Conservation (phyloP, 2,888 invertebrate genomes). For the Aleiodes leptofemur region DNA sequence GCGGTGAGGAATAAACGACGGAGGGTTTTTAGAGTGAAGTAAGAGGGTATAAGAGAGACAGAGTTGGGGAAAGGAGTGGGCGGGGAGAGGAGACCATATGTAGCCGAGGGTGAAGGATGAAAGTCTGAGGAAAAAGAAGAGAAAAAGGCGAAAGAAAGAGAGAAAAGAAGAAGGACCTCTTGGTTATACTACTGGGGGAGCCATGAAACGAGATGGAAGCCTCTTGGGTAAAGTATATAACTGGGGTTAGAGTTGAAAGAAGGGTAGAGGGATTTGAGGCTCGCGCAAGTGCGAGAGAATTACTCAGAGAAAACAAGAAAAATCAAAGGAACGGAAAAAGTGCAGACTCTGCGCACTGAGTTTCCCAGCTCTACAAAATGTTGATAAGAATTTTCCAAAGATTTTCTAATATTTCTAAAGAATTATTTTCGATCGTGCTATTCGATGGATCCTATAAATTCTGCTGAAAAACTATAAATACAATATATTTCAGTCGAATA, state of each 20-base stretch:
- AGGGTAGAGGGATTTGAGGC: slow-evolving; percentile 31
- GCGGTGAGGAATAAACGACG: slow-evolving; percentile 47
- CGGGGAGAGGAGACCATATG: slow-evolving; percentile 37
- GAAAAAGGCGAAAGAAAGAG: not conserved
- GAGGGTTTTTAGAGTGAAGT: slow-evolving; percentile 43
- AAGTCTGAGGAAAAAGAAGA: slow-evolving; percentile 42
- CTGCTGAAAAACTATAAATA: too few relatives aligned
- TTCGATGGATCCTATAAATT: too few relatives aligned
- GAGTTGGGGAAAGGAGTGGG: slow-evolving; percentile 40
- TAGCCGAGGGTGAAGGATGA: slow-evolving; percentile 42
- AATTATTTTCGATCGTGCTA: too few relatives aligned
- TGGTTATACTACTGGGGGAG: slow-evolving; percentile 44
- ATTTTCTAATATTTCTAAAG: too few relatives aligned
- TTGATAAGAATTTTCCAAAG: too few relatives aligned
- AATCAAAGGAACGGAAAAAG: slow-evolving; percentile 14
- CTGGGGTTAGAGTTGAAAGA: slow-evolving; percentile 37
- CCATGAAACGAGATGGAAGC: slow-evolving; percentile 52
- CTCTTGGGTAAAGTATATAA: slow-evolving; percentile 55
- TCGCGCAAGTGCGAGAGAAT: slow-evolving; percentile 39
- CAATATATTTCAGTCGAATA: too few relatives aligned
- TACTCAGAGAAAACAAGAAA: slow-evolving; percentile 11
- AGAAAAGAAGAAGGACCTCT: not conserved
- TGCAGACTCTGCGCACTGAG: not conserved
- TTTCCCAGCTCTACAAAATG: slow-evolving; percentile 42
- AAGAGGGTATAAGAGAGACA: slow-evolving; percentile 38